These are phyloP conservation scores for Pygoscelis adeliae DNA, from an alignment of 2,113 vertebrate genomes.

Conservation along the genomic window DNA sequence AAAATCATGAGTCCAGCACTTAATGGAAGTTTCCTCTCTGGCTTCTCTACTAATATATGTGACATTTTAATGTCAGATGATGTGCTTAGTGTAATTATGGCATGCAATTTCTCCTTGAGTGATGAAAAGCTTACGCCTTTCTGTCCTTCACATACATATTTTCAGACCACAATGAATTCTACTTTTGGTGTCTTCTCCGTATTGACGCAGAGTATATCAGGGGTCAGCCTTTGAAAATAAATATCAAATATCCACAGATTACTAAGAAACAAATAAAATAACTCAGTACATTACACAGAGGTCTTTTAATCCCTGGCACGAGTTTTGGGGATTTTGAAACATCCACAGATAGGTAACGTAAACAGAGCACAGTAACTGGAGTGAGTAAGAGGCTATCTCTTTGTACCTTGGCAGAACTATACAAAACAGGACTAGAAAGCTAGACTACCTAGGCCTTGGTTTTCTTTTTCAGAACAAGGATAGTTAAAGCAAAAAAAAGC, in stretches of 20 bases:
- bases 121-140: neutral
- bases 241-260: neutral
- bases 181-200: neutral
- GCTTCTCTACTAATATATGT: neutral
- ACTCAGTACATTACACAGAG: neutral
- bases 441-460: no score
- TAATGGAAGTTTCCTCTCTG: neutral
- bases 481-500: neutral
- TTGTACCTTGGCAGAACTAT: neutral
- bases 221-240: neutral
- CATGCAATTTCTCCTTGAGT: neutral
- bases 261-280: neutral
- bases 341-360: neutral
- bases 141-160: neutral
- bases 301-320: neutral
- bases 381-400: neutral
- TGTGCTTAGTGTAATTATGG: neutral
- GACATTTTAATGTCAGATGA: conserved; percentile 15
- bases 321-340: neutral
- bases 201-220: neutral
- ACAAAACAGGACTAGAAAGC: neutral
- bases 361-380: neutral
- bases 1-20: neutral
- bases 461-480: neutral
- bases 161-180: neutral